phyloP scores from a whole-genome alignment of 1,140 invertebrate species.

The Elymnias hypermnestra region DNA sequence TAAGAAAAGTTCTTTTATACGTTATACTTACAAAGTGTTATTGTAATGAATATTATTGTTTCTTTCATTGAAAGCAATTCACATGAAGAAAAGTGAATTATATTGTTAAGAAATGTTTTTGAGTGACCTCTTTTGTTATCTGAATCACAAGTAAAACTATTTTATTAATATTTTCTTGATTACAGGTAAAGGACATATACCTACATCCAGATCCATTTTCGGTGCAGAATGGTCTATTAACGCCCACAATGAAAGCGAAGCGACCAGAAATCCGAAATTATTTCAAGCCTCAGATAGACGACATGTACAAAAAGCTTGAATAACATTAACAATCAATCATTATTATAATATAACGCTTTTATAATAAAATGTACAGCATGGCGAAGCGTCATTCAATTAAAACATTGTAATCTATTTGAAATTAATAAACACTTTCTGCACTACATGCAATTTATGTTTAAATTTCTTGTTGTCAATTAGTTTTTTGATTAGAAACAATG shows the following conservation, averaged over 20 bases:
- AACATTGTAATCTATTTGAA: slow-evolving; percentile 1
- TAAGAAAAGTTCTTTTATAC: too few relatives aligned
- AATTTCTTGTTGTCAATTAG: not conserved
- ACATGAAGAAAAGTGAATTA: too few relatives aligned
- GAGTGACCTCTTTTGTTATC: too few relatives aligned
- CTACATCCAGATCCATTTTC: slow-evolving; percentile 96
- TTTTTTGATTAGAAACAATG: not conserved
- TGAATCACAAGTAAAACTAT: too few relatives aligned
- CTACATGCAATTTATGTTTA: not conserved
- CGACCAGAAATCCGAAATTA: slow-evolving; percentile 91
- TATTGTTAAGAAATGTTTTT: too few relatives aligned
- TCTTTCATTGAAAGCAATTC: too few relatives aligned
- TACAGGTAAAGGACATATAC: slow-evolving; percentile 95
- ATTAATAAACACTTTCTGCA: slow-evolving; percentile 2
- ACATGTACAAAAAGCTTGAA: slow-evolving; percentile 85
- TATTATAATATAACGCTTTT: not conserved
- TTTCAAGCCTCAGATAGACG: slow-evolving; percentile 93
- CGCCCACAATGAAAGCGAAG: slow-evolving; percentile 97
- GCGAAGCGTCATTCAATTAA: not conserved
- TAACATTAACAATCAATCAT: slow-evolving; percentile 28
- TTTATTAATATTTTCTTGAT: not conserved
- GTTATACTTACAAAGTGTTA: too few relatives aligned
- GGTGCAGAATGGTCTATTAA: slow-evolving; percentile 96
- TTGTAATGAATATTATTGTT: too few relatives aligned
- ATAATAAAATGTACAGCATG: not conserved